Evolutionary conservation across 2,797 vertebrate species (phyloP).

Genomic region (Coregonus ussuriensis): DNA sequence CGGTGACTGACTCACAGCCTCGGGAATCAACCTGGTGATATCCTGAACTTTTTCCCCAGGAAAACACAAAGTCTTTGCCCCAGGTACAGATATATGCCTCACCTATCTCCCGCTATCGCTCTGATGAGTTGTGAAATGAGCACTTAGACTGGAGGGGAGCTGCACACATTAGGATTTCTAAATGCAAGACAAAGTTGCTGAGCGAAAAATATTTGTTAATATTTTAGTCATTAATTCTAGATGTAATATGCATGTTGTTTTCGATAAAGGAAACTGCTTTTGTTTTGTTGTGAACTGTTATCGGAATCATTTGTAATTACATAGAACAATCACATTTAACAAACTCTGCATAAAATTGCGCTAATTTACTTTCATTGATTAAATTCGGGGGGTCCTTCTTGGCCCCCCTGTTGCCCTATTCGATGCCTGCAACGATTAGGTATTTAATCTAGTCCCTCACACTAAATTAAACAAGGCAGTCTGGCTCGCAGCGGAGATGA

Average conservation of each 20-base stretch:
- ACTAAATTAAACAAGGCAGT: slow-evolving; percentile 56
- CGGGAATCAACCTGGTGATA: too few species aligned
- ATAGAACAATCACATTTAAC: slow-evolving; percentile 21
- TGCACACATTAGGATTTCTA: not conserved
- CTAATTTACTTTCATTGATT: slow-evolving; percentile 28
- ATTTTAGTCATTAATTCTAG: not conserved
- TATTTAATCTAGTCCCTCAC: slow-evolving; percentile 46
- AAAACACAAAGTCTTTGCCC: too few species aligned
- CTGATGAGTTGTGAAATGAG: slow-evolving; percentile 39
- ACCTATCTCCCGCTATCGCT: slow-evolving; percentile 17
- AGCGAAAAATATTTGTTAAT: not conserved
- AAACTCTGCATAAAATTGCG: slow-evolving; percentile 8
- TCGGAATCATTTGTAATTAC: slow-evolving; percentile 20
- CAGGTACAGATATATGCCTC: too few species aligned
- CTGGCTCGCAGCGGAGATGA: slow-evolving; percentile 40
- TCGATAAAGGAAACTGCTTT: not conserved
- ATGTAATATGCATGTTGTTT: not conserved
- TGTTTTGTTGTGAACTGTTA: slow-evolving; percentile 7
- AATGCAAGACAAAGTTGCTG: not conserved
- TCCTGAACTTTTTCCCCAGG: too few species aligned
- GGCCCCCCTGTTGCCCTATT: slow-evolving; percentile 22
- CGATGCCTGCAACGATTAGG: slow-evolving; percentile 33
- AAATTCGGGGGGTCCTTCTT: slow-evolving; percentile 7
- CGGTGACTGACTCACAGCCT: too few species aligned
- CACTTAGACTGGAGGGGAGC: not conserved